A percentile compares a stretch with the other conserved stretches of the same genome.
Conservation (phyloP, 2,113 vertebrate genomes). For the Pheucticus melanocephalus region DNA sequence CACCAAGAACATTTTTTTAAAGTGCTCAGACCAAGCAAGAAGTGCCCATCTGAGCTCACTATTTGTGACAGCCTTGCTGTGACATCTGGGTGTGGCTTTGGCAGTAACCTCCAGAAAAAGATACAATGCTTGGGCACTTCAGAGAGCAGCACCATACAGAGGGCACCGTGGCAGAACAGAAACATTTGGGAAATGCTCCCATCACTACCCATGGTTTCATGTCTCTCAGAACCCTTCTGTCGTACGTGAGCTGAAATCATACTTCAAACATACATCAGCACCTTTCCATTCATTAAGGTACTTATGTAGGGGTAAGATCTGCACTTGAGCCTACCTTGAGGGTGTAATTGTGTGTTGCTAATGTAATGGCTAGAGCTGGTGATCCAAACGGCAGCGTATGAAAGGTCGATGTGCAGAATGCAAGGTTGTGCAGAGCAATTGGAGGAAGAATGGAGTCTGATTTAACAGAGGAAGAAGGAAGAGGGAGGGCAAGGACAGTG, state of each 20-base stretch:
- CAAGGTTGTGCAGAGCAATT: conserved; percentile 63
- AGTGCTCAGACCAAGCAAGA: not conserved
- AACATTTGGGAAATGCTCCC: conserved; percentile 49
- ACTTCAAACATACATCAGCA: conserved; percentile 60
- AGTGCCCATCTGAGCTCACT: not conserved
- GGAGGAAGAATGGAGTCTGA: conserved; percentile 38
- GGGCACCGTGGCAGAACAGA: not conserved
- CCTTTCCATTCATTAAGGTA: conserved; percentile 71
- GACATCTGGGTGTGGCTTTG: not conserved
- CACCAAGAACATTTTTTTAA: not conserved
- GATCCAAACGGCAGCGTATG: conserved; percentile 69
- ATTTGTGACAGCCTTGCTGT: not conserved
- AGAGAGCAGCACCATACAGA: not conserved
- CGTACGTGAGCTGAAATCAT: conserved; percentile 35
- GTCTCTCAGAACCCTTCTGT: conserved; percentile 5
- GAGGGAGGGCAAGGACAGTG: conserved; percentile 8
- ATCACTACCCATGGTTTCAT: not conserved
- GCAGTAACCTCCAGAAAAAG: not conserved
- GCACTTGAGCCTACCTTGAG: conserved; percentile 81
- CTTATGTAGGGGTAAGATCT: conserved; percentile 69
- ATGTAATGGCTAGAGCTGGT: conserved; percentile 78
- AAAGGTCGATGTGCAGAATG: conserved; percentile 69
- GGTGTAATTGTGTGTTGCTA: conserved; percentile 83
- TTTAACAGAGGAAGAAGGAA: conserved; percentile 31
- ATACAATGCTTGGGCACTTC: not conserved